Evolutionary conservation across 37 sponge, comb jelly and placozoan species (phyloP).

Genomic region (Halisarca cf. caerulea): DNA sequence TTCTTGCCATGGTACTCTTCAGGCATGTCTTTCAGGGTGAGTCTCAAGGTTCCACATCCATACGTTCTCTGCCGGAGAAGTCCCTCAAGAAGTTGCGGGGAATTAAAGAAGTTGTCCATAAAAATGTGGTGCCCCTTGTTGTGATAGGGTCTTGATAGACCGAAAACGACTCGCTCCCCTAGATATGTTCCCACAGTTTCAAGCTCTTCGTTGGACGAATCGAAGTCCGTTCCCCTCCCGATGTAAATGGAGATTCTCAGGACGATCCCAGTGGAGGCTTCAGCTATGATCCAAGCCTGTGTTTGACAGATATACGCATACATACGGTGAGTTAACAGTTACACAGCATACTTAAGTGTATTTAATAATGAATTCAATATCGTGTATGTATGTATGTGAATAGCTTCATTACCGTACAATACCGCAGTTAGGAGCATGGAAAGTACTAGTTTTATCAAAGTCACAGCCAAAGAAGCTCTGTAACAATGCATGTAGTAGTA

Average conservation of each 20-base stretch:
- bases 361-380: too few relatives aligned
- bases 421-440: too few relatives aligned
- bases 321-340: too few relatives aligned
- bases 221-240: neutral
- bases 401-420: too few relatives aligned
- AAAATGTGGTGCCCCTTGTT: neutral
- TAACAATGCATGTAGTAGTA: too few relatives aligned
- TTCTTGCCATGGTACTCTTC: neutral
- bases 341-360: too few relatives aligned
- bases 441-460: too few relatives aligned
- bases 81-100: neutral
- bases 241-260: neutral
- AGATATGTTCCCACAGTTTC: neutral
- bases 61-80: neutral
- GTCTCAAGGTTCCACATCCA: slow-evolving; percentile 7
- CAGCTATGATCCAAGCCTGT: neutral
- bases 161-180: neutral
- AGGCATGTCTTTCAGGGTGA: neutral
- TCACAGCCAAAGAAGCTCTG: too few relatives aligned
- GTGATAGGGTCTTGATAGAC: neutral
- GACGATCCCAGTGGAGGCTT: neutral
- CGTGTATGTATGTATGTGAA: too few relatives aligned
- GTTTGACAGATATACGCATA: too few relatives aligned
- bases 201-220: neutral
- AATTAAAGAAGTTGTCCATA: neutral